Conservation (phyloP, 64 coral and sea anemone species). For the Dendronephthya gigantea region DNA sequence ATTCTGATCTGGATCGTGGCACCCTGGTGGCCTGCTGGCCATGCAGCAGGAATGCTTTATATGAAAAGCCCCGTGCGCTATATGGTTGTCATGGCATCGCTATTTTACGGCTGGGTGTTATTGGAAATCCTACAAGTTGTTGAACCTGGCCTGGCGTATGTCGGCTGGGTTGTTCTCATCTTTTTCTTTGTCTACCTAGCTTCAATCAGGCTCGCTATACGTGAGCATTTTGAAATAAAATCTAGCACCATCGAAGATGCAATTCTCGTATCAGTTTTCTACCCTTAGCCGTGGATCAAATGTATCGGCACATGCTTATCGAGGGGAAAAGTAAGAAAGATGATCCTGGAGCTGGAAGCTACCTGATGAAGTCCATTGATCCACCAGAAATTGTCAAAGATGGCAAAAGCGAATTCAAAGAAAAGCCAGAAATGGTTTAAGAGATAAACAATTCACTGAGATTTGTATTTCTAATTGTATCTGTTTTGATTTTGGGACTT, state of each 20-base stretch:
- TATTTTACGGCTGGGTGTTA: constrained; percentile 31
- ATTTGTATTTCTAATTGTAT: no score
- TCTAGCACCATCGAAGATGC: not conserved
- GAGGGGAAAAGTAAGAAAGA: not conserved
- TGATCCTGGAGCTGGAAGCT: not conserved
- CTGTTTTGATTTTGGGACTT: no score
- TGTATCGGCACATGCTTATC: not conserved
- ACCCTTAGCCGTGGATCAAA: not conserved
- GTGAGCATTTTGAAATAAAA: not conserved
- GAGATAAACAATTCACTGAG: no score
- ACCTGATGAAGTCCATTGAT: not conserved
- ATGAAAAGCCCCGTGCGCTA: not conserved
- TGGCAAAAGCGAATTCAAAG: not conserved
- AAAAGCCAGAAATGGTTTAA: no score
- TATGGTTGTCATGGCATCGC: constrained; percentile 40
- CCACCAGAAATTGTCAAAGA: not conserved
- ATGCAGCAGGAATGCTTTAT: constrained; percentile 21
- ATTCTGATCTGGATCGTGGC: constrained; percentile 18
- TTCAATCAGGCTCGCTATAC: not conserved
- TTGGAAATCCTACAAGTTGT: not conserved
- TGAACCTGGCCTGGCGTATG: not conserved
- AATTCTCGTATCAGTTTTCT: not conserved
- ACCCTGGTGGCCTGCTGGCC: constrained; percentile 36
- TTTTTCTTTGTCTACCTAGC: constrained; percentile 40
- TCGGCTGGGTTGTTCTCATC: constrained; percentile 24